Conservation (phyloP, 2,888 invertebrate genomes). For the Campoplex nolae region DNA sequence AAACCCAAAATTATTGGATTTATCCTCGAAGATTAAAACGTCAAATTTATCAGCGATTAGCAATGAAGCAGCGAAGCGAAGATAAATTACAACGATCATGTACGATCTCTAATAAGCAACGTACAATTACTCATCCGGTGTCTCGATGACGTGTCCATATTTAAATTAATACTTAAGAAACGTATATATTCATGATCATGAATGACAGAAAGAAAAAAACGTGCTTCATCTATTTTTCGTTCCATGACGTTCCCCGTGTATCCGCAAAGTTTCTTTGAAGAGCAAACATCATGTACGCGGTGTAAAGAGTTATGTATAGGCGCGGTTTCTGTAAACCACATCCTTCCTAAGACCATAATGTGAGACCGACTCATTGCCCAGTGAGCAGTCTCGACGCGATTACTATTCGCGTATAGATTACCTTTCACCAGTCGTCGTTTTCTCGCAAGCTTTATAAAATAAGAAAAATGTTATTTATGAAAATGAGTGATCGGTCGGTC, state of each 20-base stretch:
- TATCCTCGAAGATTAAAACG: not conserved
- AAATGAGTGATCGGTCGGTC: not conserved
- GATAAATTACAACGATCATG: not conserved
- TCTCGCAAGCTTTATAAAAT: not conserved
- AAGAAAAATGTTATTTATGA: conserved; percentile 12
- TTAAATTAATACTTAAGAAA: conserved; percentile 20
- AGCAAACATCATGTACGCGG: conserved; percentile 42
- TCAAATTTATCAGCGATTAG: too few relatives aligned
- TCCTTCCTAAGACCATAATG: conserved; percentile 70
- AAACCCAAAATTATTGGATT: not conserved
- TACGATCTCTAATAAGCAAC: not conserved
- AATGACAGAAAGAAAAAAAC: conserved; percentile 47
- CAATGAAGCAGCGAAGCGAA: not conserved
- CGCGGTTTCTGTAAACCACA: conserved; percentile 72
- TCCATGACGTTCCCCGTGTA: conserved; percentile 26
- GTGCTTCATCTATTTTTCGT: conserved; percentile 33
- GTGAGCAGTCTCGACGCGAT: conserved; percentile 32
- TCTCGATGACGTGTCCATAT: conserved; percentile 30
- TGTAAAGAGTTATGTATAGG: conserved; percentile 70
- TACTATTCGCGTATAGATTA: conserved; percentile 12
- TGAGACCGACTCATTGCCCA: conserved; percentile 47
- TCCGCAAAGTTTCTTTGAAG: conserved; percentile 23
- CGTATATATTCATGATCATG: conserved; percentile 24
- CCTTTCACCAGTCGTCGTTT: not conserved
- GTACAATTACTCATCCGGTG: conserved; percentile 29